phyloP scores from a whole-genome alignment of 2,797 vertebrate genomes.

The Agapornis canus region DNA sequence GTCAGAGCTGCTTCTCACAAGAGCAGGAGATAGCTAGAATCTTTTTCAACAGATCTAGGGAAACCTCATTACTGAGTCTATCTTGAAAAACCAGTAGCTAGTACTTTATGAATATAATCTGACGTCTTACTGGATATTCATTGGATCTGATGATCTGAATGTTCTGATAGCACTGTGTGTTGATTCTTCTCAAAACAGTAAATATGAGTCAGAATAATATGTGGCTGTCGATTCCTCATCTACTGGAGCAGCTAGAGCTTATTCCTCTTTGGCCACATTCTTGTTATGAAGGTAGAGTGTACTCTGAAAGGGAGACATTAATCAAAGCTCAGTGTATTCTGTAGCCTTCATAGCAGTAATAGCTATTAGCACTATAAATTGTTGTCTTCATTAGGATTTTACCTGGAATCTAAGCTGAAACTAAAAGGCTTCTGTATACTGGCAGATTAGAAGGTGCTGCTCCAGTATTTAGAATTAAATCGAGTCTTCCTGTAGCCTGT shows the following conservation, averaged over 20 bases:
- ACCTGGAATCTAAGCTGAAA: not conserved
- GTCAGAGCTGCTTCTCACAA: not conserved
- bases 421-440: not conserved
- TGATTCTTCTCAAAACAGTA: not conserved
- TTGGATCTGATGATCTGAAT: not conserved
- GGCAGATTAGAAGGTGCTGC: not conserved
- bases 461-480: not conserved
- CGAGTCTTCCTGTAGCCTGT: not conserved
- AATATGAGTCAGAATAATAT: not conserved
- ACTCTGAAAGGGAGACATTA: not conserved
- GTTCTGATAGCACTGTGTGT: not conserved
- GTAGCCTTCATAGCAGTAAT: not conserved
- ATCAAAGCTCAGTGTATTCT: not conserved
- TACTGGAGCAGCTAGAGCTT: not conserved
- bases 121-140: not conserved
- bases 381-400: not conserved
- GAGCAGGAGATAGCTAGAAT: not conserved
- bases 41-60: not conserved
- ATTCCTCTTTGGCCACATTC: not conserved
- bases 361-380: not conserved
- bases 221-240: not conserved
- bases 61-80: not conserved
- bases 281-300: not conserved
- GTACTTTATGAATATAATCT: not conserved
- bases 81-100: not conserved